These are phyloP conservation scores for Nannoperca obscura DNA, from an alignment of 2,797 vertebrate genomes.

Conservation along the genomic window DNA sequence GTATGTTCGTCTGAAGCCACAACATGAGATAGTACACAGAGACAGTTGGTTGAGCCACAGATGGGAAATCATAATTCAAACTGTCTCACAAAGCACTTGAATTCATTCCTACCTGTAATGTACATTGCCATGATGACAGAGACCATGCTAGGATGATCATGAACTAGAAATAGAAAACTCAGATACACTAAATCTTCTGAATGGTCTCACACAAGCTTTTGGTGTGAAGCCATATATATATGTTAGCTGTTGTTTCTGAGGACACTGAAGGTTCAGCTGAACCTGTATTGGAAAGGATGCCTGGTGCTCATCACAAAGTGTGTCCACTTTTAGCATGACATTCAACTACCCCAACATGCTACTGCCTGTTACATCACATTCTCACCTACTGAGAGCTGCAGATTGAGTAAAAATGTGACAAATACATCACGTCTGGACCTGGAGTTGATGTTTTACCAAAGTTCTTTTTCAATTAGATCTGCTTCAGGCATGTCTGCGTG, in stretches of 20 bases:
- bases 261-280: constrained; percentile 24
- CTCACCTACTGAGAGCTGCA: constrained; percentile 42
- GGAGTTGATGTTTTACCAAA: constrained; percentile 20
- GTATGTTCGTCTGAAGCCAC: constrained; percentile 68
- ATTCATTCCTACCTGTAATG: constrained; percentile 78
- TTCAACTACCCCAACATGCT: constrained; percentile 50
- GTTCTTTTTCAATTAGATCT: constrained; percentile 35
- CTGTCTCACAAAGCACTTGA: constrained; percentile 73
- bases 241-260: constrained; percentile 37
- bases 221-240: constrained; percentile 65
- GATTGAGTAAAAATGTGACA: constrained; percentile 43
- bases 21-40: constrained; percentile 74
- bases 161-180: constrained; percentile 47
- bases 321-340: constrained; percentile 51
- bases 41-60: constrained; percentile 76
- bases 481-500: constrained; percentile 49
- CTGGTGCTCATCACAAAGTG: constrained; percentile 24
- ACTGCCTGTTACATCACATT: constrained; percentile 35
- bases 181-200: constrained; percentile 48
- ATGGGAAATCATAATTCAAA: constrained; percentile 78
- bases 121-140: constrained; percentile 57
- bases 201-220: constrained; percentile 67
- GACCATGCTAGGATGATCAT: constrained; percentile 61
- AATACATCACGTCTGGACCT: constrained; percentile 20
- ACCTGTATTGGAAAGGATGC: constrained; percentile 31